phyloP scores from a whole-genome alignment of 2,113 vertebrate species.

The Onychorhynchus coronatus region DNA sequence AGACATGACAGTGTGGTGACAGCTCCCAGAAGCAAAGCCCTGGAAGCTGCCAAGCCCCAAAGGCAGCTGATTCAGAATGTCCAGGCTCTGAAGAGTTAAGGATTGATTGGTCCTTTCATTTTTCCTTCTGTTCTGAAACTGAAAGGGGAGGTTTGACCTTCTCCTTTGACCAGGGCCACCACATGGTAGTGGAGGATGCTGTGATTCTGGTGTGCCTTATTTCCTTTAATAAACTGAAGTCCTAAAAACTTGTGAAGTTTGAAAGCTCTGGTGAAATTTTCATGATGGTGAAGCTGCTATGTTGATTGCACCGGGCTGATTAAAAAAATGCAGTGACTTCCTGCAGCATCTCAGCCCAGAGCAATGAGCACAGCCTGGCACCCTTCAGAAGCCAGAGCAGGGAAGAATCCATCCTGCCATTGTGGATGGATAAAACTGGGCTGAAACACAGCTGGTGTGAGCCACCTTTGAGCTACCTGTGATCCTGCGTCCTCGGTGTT shows the following conservation, averaged over 20 bases:
- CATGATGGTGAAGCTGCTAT: background rate
- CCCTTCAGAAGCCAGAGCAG: background rate
- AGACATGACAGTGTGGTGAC: background rate
- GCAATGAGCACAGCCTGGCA: background rate
- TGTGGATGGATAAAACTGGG: background rate
- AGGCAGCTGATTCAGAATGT: background rate
- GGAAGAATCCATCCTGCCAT: background rate
- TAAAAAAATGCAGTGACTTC: background rate
- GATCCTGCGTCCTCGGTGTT: rapidly evolving
- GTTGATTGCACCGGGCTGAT: background rate
- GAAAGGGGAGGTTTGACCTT: background rate
- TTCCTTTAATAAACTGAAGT: background rate
- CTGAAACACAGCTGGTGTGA: background rate
- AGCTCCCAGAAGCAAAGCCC: background rate
- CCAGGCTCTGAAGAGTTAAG: background rate
- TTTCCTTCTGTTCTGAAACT: background rate
- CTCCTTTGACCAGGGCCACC: background rate
- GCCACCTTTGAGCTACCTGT: background rate
- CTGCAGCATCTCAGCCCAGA: background rate
- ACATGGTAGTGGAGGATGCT: too few species aligned
- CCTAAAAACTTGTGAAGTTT: background rate
- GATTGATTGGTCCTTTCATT: background rate
- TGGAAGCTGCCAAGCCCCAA: background rate
- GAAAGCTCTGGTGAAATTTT: background rate
- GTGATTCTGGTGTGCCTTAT: background rate